Evolutionary conservation across 2,797 vertebrate genomes (phyloP).

Genomic region (Sebastes itinus): DNA sequence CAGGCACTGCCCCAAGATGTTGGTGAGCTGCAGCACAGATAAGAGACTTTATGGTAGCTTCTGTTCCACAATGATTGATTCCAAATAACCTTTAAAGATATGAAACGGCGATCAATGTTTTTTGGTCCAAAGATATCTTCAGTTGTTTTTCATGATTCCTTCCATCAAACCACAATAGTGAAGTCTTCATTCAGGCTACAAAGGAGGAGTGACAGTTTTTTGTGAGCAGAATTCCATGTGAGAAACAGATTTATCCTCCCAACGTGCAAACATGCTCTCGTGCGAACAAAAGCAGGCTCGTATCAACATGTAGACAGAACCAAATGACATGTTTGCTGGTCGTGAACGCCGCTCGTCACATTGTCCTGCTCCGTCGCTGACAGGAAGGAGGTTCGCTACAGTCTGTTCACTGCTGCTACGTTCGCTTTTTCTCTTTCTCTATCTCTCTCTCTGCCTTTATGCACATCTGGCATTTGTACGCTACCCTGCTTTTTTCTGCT

Average conservation of each 20-base stretch:
- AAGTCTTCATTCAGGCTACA: not conserved
- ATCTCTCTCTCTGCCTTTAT: not conserved
- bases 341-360: not conserved
- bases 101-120: not conserved
- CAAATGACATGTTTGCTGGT: slow-evolving; percentile 2
- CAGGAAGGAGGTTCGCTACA: not conserved
- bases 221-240: not conserved
- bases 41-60: not conserved
- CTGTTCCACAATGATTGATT: not conserved
- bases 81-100: not conserved
- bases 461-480: slow-evolving; percentile 27
- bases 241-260: not conserved
- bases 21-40: not conserved
- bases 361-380: not conserved
- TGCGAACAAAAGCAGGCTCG: not conserved
- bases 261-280: not conserved
- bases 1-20: not conserved
- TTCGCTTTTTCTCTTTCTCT: not conserved
- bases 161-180: not conserved
- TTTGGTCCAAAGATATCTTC: not conserved
- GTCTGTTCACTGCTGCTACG: slow-evolving; percentile 1
- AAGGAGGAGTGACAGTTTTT: not conserved
- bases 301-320: not conserved
- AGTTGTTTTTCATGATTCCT: not conserved
- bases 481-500: slow-evolving; percentile 1